Evolutionary conservation across 2,113 vertebrate genomes (phyloP), one percentile per base, ranked within the genome.

Genomic region (Petroica traversi): DNA sequence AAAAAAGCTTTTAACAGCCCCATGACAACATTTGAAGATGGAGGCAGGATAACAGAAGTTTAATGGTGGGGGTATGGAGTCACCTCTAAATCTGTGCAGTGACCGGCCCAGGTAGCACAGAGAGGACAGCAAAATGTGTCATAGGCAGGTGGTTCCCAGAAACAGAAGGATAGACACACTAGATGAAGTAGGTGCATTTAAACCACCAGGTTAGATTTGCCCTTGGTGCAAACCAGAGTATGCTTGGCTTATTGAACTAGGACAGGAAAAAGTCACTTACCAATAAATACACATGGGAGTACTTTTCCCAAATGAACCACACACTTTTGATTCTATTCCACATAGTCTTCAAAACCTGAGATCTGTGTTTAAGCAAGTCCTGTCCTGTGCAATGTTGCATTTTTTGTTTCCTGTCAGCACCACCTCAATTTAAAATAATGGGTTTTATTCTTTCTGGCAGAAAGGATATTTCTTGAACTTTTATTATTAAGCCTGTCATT

Each of bases 241-340:
- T 40, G 8, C 19, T 41, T 63, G 68, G 12, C 19, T 41, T 87
- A 55, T 24, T 36, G 52, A 82, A 38, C 26, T 23, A 68, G 23
- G 38, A 43, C 22, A 68, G 36, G 14, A 46, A 38, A 64, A 88
- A 12, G 12, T 67, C 33, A 81, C 29, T 38, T 34, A 51, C 11
- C 12, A 1, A 33, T n/a, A 85, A 72, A 41, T 26, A 52, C 11
- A n/a, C 0, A 0, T 17, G 4, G 26, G 34, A 79, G 8, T 1
- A 10, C 3, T 14, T 49, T 41, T 12, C 49, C 14, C 38, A 59
- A 52, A 34, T 16, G 22, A 90, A 45, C 11, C 36, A 73, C 22
- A 48, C 8, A 15, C 8, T 66, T 83, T 36, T n/a, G 5, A 40
- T 75, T 72, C 88, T 13, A 31, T 69, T 49, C 41, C 28, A 55